Conservation (phyloP, 30 jellyfish, hydroid and myxozoan species). For the Sanderia malayensis region DNA sequence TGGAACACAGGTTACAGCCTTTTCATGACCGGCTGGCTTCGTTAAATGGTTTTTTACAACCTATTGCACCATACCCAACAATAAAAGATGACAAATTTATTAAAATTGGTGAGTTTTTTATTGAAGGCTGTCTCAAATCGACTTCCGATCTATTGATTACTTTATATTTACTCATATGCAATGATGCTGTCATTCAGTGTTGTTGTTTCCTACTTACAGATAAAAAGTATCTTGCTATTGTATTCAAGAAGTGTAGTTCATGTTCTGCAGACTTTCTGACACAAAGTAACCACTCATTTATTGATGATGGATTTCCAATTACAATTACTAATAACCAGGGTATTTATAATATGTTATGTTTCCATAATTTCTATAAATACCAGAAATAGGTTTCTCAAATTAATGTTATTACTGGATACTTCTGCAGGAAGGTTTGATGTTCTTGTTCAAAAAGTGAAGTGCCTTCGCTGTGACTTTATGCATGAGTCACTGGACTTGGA, state of each 20-base stretch:
- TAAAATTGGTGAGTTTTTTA: constrained; percentile 11
- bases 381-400: too few species aligned
- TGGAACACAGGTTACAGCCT: neutral
- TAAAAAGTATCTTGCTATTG: neutral
- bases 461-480: neutral
- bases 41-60: constrained; percentile 21
- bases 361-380: too few species aligned
- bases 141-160: neutral
- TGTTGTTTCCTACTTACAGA: neutral
- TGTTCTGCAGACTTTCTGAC: neutral
- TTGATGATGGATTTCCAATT: too few species aligned
- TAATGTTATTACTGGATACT: too few species aligned
- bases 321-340: too few species aligned
- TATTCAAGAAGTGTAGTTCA: too few species aligned
- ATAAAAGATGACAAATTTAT: neutral
- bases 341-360: too few species aligned
- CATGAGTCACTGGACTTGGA: neutral
- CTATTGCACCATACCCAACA: constrained; percentile 11
- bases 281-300: neutral
- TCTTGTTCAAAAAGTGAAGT: constrained; percentile 4
- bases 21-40: constrained; percentile 12
- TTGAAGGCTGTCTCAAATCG: too few species aligned
- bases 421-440: constrained; percentile 18
- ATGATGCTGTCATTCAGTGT: neutral
- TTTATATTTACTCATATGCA: neutral